A percentile compares a stretch with the other conserved stretches of the same genome.
Evolutionary conservation across 1,140 invertebrate species (phyloP).

Genomic region (Potamilus streckersoni): DNA sequence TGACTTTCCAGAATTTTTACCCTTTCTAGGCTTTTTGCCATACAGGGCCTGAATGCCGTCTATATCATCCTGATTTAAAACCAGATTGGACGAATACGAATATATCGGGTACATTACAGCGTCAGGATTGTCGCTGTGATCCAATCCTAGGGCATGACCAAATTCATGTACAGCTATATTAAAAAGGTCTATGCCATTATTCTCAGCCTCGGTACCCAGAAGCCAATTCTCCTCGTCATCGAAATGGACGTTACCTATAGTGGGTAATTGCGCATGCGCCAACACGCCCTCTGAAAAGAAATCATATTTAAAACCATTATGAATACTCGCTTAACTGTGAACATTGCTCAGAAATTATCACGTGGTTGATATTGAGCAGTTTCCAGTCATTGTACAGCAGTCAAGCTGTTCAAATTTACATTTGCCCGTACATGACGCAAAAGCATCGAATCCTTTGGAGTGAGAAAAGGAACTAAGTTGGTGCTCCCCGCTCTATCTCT

Average conservation of each 20-base stretch:
- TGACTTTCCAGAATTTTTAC: too few species aligned
- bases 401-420: too few species aligned
- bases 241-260: conserved; percentile 1
- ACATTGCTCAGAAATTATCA: too few species aligned
- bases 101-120: conserved; percentile 58
- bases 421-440: too few species aligned
- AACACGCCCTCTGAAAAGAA: conserved; percentile 46
- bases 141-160: conserved; percentile 52
- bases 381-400: too few species aligned
- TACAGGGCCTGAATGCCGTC: conserved; percentile 78
- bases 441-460: too few species aligned
- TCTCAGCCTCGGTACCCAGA: too few species aligned
- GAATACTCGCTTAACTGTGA: too few species aligned
- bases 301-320: not conserved
- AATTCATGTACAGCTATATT: conserved; percentile 59
- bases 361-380: too few species aligned
- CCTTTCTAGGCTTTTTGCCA: conserved; percentile 47
- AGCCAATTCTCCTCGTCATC: too few species aligned
- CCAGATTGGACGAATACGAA: conserved; percentile 46
- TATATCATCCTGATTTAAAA: conserved; percentile 87
- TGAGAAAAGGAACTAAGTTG: too few species aligned
- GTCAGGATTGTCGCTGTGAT: conserved; percentile 37
- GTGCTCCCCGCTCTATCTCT: too few species aligned
- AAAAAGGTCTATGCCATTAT: conserved; percentile 26
- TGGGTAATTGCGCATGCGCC: conserved; percentile 67